These are phyloP conservation scores for Lipophrys pholis DNA, from an alignment of 2,113 vertebrate genomes.

Conservation along the genomic window DNA sequence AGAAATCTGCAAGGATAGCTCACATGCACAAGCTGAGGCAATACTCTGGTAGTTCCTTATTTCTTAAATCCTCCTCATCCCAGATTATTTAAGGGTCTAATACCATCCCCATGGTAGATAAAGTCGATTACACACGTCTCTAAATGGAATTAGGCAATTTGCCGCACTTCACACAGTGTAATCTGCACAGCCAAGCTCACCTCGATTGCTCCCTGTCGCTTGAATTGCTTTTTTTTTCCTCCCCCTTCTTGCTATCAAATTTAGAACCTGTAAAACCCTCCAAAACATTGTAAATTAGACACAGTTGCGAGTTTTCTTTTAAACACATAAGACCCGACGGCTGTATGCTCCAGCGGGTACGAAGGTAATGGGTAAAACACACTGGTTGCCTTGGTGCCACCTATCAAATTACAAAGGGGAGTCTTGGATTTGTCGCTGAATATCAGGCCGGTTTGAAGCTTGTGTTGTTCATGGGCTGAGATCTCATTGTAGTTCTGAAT, in stretches of 20 bases:
- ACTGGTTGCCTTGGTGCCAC: neutral
- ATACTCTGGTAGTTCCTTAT: constrained; percentile 9
- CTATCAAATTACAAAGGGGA: constrained; percentile 17
- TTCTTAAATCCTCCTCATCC: constrained; percentile 50
- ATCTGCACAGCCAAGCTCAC: constrained; percentile 40
- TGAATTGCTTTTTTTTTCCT: constrained; percentile 22
- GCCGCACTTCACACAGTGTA: constrained; percentile 48
- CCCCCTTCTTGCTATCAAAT: constrained; percentile 1
- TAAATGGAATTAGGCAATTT: constrained; percentile 73
- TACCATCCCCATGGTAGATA: constrained; percentile 61
- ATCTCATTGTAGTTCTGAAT: constrained; percentile 64
- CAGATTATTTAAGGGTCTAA: constrained; percentile 65
- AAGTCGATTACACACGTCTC: constrained; percentile 65
- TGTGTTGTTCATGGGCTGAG: constrained; percentile 37
- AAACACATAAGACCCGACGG: neutral
- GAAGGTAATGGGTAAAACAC: neutral
- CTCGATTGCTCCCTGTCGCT: constrained; percentile 9
- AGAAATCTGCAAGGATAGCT: constrained; percentile 24
- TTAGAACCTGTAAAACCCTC: neutral
- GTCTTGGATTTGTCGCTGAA: constrained; percentile 40
- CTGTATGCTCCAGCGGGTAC: neutral
- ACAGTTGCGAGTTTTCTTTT: neutral
- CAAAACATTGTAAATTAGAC: neutral
- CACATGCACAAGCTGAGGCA: constrained; percentile 8
- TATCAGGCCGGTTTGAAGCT: constrained; percentile 35